Evolutionary conservation across 1,140 invertebrate genomes (phyloP).

Genomic region (Penaeus chinensis): DNA sequence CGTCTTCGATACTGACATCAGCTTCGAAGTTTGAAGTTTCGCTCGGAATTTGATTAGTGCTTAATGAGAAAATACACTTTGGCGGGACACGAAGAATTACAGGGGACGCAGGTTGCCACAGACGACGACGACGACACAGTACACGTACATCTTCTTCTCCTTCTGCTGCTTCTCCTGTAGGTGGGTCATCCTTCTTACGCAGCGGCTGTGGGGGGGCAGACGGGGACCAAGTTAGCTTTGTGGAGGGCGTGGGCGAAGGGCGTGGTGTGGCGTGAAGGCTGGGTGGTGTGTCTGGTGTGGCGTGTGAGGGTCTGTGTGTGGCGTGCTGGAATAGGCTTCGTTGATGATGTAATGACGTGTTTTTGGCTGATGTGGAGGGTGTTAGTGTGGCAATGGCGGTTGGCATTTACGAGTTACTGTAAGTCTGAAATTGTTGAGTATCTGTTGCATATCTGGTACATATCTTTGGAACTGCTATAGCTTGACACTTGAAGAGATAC

Average conservation of each 20-base stretch:
- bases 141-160: slow-evolving; percentile 25
- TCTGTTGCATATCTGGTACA: no score
- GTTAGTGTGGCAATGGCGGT: no score
- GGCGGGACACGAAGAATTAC: slow-evolving; percentile 8
- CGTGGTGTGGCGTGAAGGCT: neutral
- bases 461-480: no score
- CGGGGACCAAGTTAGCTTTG: neutral
- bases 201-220: slow-evolving; percentile 24
- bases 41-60: neutral
- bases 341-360: no score
- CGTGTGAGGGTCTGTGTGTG: no score
- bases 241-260: neutral
- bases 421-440: no score
- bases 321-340: no score
- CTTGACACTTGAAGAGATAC: no score
- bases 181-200: slow-evolving; percentile 36
- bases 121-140: slow-evolving; percentile 28
- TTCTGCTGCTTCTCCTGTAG: slow-evolving; percentile 27
- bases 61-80: slow-evolving; percentile 25
- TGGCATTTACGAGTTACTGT: no score
- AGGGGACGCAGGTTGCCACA: slow-evolving; percentile 16
- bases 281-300: neutral
- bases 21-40: neutral
- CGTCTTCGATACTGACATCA: neutral
- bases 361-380: no score